Base-by-base conservation (phyloP, 2,113 vertebrate genomes). In the Odontesthes bonariensis region DNA sequence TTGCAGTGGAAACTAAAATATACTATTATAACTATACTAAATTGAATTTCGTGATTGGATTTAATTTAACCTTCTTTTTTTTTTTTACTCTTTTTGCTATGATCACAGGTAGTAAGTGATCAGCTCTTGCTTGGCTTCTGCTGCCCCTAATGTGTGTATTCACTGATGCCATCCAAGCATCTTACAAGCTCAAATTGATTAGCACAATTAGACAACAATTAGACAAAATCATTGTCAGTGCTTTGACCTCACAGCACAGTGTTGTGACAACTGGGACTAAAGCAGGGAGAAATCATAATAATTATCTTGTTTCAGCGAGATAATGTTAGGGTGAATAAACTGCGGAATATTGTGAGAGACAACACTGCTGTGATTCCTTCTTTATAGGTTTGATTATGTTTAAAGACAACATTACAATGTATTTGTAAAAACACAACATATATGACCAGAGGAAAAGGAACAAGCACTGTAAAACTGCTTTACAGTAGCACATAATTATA, bases 181-280 rank as follows among this genome's bases (percentile, higher is more conserved):
- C 76, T 77, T 49, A 74, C 60, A 69, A 55, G 60, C 57, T 44
- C 47, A 42, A 73, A 73, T 79, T 83, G 58, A 83, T 85, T 70
- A 79, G 46, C 60, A 27, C 23, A 69, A 75, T 84, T 81, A 82
- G 12, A 53, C 44, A 32, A 69, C 27, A 74, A 58, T 82, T 83
- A 74, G 31, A n/a, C 49, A 31, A 55, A 81, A 88, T 81, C 17
- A 69, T 46, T 49, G 49, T 75, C 44, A 31, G n/a, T 44, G 49
- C 69, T 83, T 69, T 82, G 75, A 85, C 82, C 80, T 75, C 76
- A 66, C 79, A 79, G 31, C 58, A 56, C 47, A 42, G 64, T 69
- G 78, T 65, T 81, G 76, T 67, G 60, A 81, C 77, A 86, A 73
- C 60, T 53, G 33, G 61, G 59, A 60, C 57, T 53, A 17, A 42